Percentiles rank a stretch among this genome's conserved stretches.
These are phyloP conservation scores for Ara ararauna DNA, from an alignment of 2,797 vertebrate genomes.

Conservation along the genomic window DNA sequence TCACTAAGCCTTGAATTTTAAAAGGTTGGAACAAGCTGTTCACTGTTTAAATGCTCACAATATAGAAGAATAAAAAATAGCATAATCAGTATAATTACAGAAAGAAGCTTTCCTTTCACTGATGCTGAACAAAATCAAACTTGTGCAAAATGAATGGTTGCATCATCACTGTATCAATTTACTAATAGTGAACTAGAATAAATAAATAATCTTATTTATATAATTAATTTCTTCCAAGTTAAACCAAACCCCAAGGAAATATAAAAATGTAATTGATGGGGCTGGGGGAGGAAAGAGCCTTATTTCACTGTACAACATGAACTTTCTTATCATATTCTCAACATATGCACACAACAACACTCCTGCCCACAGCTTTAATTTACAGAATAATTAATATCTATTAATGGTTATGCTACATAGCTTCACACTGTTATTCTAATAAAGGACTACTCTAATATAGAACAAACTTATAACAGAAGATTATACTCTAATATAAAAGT, in stretches of 20 bases:
- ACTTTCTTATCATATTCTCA: not conserved
- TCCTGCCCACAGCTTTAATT: not conserved
- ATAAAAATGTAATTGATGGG: not conserved
- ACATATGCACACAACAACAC: not conserved
- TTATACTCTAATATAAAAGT: not conserved
- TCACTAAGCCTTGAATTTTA: constrained; percentile 42
- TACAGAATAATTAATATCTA: constrained; percentile 13
- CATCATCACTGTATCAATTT: not conserved
- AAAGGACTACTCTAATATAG: not conserved
- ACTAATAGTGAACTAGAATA: not conserved
- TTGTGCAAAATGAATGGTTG: not conserved
- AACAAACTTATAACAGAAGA: not conserved
- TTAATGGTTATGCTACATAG: not conserved
- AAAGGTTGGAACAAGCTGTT: constrained; percentile 49
- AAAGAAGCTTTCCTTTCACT: constrained; percentile 41
- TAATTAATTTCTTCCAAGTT: not conserved
- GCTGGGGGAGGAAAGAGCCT: not conserved
- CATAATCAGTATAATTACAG: constrained; percentile 59
- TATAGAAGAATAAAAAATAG: constrained; percentile 31
- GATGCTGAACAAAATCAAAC: constrained; percentile 31
- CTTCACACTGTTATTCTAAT: not conserved
- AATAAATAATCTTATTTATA: not conserved
- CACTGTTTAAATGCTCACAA: not conserved
- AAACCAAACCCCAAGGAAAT: not conserved
- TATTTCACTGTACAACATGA: not conserved